These are phyloP conservation scores for Monomorium pharaonis DNA, from an alignment of 1,140 invertebrate species.

Conservation along the genomic window DNA sequence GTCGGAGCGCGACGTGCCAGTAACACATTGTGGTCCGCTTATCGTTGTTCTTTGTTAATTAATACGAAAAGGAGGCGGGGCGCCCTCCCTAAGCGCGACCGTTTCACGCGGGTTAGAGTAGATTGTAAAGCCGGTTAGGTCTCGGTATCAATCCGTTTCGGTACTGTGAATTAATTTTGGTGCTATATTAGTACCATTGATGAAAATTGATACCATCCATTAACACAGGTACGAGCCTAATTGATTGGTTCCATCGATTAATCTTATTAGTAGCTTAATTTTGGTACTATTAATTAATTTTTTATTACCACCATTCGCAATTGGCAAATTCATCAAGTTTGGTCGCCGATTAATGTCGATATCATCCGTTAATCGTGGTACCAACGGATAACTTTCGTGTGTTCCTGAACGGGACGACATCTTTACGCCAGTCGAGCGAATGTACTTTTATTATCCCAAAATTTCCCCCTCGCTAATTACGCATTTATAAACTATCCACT, in stretches of 20 bases:
- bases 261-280: conserved; percentile 19
- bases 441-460: background rate
- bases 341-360: background rate
- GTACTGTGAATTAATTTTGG: background rate
- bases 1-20: background rate
- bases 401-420: background rate
- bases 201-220: conserved; percentile 1
- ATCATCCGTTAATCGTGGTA: background rate
- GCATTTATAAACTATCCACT: conserved; percentile 7
- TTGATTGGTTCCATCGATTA: conserved; percentile 6
- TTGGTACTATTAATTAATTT: background rate
- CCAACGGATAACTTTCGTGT: background rate
- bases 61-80: background rate
- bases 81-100: background rate
- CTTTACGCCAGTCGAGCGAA: background rate
- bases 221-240: background rate
- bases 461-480: background rate
- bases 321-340: background rate
- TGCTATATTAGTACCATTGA: background rate
- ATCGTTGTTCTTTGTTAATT: conserved; percentile 38
- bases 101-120: background rate
- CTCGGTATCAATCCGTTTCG: background rate
- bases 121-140: background rate
- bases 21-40: conserved; percentile 50
- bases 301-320: background rate